A percentile compares a stretch with the other conserved stretches of the same genome.
Evolutionary conservation across 2,797 vertebrate genomes (phyloP).

Genomic region (Megaceryle alcyon): DNA sequence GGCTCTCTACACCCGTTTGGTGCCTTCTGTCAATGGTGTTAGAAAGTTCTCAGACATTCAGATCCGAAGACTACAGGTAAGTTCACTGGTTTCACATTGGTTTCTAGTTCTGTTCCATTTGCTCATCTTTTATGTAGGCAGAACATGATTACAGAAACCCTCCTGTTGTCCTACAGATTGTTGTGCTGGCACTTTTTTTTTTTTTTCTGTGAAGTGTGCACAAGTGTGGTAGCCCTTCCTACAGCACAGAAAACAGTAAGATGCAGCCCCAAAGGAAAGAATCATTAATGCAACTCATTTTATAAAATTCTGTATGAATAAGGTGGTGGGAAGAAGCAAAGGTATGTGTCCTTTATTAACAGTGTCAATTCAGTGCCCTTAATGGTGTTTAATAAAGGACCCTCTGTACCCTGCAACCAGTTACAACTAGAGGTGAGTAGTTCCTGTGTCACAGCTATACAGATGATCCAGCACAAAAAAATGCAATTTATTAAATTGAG

Average conservation of each 20-base stretch:
- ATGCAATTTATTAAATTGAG: not conserved
- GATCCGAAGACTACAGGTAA: constrained; percentile 89
- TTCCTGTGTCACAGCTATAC: not conserved
- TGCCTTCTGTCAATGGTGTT: constrained; percentile 85
- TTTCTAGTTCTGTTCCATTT: not conserved
- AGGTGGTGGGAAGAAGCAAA: not conserved
- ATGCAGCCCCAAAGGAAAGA: not conserved
- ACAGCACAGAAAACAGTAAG: not conserved
- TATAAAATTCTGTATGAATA: not conserved
- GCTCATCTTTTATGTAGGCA: not conserved
- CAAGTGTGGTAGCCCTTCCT: not conserved
- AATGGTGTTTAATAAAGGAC: not conserved
- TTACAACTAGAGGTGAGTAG: not conserved
- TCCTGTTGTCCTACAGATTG: not conserved
- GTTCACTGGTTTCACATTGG: not conserved
- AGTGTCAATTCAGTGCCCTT: not conserved
- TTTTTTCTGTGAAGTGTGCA: not conserved
- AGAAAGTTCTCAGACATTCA: constrained; percentile 93
- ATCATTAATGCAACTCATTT: not conserved
- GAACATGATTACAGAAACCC: not conserved
- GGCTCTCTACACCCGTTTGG: constrained; percentile 95
- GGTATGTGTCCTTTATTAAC: not conserved
- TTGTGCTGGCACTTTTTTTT: not conserved
- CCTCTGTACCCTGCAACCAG: not conserved
- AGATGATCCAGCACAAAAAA: not conserved